Evolutionary conservation across 2,113 vertebrate genomes (phyloP), one percentile per base, ranked within the genome.

Genomic region (Micromys minutus): DNA sequence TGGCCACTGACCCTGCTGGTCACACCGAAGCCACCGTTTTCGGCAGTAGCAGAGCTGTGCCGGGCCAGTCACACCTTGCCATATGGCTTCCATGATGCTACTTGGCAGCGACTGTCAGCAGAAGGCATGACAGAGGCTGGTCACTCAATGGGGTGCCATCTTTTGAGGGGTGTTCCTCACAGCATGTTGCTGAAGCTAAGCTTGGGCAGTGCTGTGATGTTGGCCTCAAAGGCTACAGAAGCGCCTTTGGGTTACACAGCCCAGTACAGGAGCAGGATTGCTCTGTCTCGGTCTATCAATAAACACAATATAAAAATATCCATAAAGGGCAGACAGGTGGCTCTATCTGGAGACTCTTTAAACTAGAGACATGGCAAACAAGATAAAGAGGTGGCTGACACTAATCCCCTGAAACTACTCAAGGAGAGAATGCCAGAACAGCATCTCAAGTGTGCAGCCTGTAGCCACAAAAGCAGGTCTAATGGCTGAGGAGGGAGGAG

Each of bases 321-420:
- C n/a, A n/a, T 7, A 13, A 45, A 93, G 29, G 34, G 55, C 83
- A 83, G 96, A 90, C 84, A 92, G 96, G 85, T 91, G 87, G 67
- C 65, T 94, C 21, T 85, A 90, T 29, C 50, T 67, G 5, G 7
- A 50, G 59, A 67, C 75, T 95, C 72, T 89, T 92, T 59, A 95
- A 83, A 89, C 59, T 52, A 90, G 80, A 97, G 77, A 61, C 88
- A 59, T 47, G 90, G 75, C 12, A 26, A 83, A 22, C 39, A n/a
- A 36, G 26, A 17, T 36, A 74, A n/a, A 87, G 71, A 94, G 80
- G 34, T 2, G 12, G 93, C 52, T 76, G 90, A 88, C 55, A 65
- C 12, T 91, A 93, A 74, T 42, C 87, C 45, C 45, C 57, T 42
- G 34, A n/a, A 59, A 47, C 34, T 61, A 50, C 22, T 76, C 76